Evolutionary conservation across 23 tunicate genomes (phyloP), one percentile per base, ranked within the genome.

Genomic region (Ciona savignyi): DNA sequence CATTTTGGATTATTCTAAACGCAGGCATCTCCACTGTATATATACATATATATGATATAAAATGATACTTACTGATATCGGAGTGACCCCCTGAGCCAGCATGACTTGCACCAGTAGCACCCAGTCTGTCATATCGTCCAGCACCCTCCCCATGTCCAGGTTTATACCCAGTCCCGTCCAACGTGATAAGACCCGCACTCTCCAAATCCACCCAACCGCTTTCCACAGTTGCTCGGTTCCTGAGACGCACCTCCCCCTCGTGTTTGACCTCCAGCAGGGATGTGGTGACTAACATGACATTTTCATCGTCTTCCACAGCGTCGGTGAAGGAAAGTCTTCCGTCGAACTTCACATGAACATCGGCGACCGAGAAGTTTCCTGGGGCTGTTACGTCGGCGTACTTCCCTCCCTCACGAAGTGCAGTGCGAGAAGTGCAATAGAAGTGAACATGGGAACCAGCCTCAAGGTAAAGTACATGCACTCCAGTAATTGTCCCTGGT

Each of bases 351-450:
- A 73, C 51, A 33, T 73, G 65, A 11, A 42, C 77, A 27, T 32
- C 77, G 77, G n/a, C 27, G 20, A 73, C 77, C 25, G 77, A 49
- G 0, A 73, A 73, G 77, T 73, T 73, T 19, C 77, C 77, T 0
- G 25, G 77, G 28, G 6, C 33, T 28, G 77, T 73, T 4, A 51
- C 77, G 33, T 33, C n/a, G 0, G 0, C 4, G 66, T 73, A 51
- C 2, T 20, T 27, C 1, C 77, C 77, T 27, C 25, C 77, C 1
- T 33, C 77, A 6, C 28, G 27, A 4, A 73, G 65, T 20, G 77
- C 77, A 6, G 77, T 73, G 23, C 64, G 77, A 0, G 77, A 23
- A 28, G 77, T 73, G 32, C 77, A 73, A 23, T 65, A 48, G 66
- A 73, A 73, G 34, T 73, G 77, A 6, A 73, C 66, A 23, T 73